Percentiles rank a stretch among this genome's conserved stretches.
These are phyloP conservation scores for Sarcophaga caerulescens DNA, from an alignment of 2,888 invertebrate species.

Conservation along the genomic window DNA sequence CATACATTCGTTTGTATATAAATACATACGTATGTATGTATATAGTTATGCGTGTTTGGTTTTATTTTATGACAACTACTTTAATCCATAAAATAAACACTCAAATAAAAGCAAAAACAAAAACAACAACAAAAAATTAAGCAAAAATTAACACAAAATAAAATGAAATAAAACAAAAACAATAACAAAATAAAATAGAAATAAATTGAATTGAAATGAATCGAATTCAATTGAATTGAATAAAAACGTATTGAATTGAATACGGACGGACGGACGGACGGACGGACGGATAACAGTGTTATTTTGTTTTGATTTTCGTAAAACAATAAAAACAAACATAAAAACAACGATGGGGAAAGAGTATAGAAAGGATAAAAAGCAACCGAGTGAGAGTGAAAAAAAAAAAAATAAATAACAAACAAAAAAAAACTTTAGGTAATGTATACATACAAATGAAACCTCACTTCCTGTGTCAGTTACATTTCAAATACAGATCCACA, in stretches of 20 bases:
- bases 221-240: background rate
- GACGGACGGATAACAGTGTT: no score
- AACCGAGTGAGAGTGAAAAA: background rate
- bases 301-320: background rate
- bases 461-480: conserved; percentile 61
- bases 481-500: conserved; percentile 59
- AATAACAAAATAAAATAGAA: no score
- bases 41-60: no score
- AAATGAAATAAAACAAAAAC: background rate
- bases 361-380: background rate
- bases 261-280: no score
- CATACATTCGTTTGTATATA: no score
- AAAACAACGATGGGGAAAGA: background rate
- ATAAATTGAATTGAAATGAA: no score
- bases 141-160: background rate
- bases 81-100: background rate
- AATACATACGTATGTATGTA: no score
- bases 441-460: conserved; percentile 30
- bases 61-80: no score
- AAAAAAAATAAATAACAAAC: background rate
- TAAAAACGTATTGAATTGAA: background rate
- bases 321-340: background rate
- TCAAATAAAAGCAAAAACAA: background rate
- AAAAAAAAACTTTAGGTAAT: background rate
- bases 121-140: background rate